phyloP scores from a whole-genome alignment of 1,140 invertebrate species.

The Melipona quadrifasciata region DNA sequence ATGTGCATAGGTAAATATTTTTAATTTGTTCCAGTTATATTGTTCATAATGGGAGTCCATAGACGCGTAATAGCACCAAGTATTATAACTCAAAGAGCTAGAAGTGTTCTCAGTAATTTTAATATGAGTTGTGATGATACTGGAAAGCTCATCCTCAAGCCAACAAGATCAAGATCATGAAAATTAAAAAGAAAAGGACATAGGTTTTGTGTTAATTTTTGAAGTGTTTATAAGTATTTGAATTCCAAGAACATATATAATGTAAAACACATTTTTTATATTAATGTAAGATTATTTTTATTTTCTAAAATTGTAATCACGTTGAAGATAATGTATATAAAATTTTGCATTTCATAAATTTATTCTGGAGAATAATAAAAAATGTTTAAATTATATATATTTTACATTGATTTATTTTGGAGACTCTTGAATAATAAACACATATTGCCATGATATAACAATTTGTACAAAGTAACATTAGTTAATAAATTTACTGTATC shows the following conservation, averaged over 20 bases:
- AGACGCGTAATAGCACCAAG: constrained; percentile 97
- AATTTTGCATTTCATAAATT: neutral
- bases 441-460: neutral
- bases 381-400: constrained; percentile 23
- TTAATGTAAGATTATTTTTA: neutral
- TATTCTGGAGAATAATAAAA: neutral
- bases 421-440: constrained; percentile 15
- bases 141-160: constrained; percentile 94
- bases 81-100: constrained; percentile 95
- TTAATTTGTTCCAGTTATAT: constrained; percentile 85
- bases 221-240: constrained; percentile 31
- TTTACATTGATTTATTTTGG: constrained; percentile 27
- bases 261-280: constrained; percentile 20
- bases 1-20: neutral
- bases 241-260: constrained; percentile 35
- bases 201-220: constrained; percentile 8
- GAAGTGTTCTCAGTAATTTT: constrained; percentile 95
- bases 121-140: constrained; percentile 99
- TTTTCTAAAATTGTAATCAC: constrained; percentile 2
- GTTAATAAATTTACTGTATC: neutral
- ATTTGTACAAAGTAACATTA: constrained; percentile 1
- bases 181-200: constrained; percentile 64
- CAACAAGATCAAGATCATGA: constrained; percentile 82
- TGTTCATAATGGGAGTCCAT: constrained; percentile 96
- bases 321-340: neutral